Evolutionary conservation across 1,140 invertebrate genomes (phyloP).

Genomic region (Choristoneura fumiferana): DNA sequence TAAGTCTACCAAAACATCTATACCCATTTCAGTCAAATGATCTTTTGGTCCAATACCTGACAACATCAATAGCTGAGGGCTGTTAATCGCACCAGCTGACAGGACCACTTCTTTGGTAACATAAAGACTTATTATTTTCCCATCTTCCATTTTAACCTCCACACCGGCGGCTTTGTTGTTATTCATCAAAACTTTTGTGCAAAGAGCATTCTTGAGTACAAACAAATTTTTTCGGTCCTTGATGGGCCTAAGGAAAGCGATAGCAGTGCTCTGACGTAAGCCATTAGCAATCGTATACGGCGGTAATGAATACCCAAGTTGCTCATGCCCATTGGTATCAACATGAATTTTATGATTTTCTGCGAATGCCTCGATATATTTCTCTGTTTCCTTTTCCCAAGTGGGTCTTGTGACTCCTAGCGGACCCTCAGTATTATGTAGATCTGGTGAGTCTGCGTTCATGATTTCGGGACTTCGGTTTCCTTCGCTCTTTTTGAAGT

Average conservation of each 20-base stretch:
- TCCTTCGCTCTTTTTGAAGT: constrained; percentile 92
- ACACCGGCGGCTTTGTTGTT: constrained; percentile 77
- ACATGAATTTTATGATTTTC: constrained; percentile 88
- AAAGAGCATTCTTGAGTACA: constrained; percentile 85
- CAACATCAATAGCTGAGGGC: constrained; percentile 72
- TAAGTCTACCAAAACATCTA: constrained; percentile 77
- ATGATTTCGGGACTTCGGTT: constrained; percentile 86
- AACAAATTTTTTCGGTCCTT: constrained; percentile 86
- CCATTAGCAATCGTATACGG: constrained; percentile 90
- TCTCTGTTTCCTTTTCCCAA: constrained; percentile 83
- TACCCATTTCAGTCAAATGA: constrained; percentile 56
- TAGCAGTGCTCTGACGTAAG: constrained; percentile 89
- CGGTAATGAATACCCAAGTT: constrained; percentile 89
- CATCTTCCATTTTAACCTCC: constrained; percentile 60
- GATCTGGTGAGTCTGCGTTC: constrained; percentile 69
- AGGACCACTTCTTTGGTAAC: constrained; percentile 76
- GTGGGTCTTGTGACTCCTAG: constrained; percentile 86
- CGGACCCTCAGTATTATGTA: constrained; percentile 85
- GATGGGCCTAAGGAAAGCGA: constrained; percentile 89
- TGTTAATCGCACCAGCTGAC: constrained; percentile 75
- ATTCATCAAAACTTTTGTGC: constrained; percentile 84
- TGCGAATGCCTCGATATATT: constrained; percentile 84
- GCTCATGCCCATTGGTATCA: constrained; percentile 88
- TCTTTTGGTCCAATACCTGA: constrained; percentile 67
- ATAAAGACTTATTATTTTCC: constrained; percentile 35